These are phyloP conservation scores for Pogonomyrmex californicus DNA, from an alignment of 1,140 invertebrate genomes.

Conservation along the genomic window DNA sequence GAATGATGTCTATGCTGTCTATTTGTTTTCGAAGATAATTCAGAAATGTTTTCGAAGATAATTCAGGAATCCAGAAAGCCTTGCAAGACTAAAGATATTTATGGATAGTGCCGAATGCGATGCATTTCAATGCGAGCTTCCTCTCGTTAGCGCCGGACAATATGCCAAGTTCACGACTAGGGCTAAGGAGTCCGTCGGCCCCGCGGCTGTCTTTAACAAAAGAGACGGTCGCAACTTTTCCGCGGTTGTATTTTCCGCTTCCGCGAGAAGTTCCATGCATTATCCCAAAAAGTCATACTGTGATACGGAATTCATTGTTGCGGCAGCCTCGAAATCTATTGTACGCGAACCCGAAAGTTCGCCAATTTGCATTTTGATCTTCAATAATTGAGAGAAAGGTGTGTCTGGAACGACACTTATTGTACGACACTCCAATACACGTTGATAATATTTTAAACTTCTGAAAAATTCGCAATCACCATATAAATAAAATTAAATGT, in stretches of 20 bases:
- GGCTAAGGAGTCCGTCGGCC: slow-evolving; percentile 11
- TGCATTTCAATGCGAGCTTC: slow-evolving; percentile 44
- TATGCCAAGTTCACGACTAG: slow-evolving; percentile 7
- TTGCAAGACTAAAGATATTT: slow-evolving; percentile 21
- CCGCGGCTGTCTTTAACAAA: slow-evolving; percentile 59
- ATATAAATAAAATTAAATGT: slow-evolving; percentile 6
- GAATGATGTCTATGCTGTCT: background rate
- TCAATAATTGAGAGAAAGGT: slow-evolving; percentile 43
- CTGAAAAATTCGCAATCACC: background rate
- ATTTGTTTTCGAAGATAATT: background rate
- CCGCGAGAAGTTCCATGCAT: slow-evolving; percentile 54
- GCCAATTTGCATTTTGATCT: slow-evolving; percentile 70
- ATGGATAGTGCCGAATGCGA: background rate
- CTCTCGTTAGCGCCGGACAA: slow-evolving; percentile 68
- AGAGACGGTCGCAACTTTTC: slow-evolving; percentile 54
- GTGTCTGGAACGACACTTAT: background rate
- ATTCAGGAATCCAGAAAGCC: background rate
- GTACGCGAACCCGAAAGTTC: slow-evolving; percentile 69
- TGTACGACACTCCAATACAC: slow-evolving; percentile 20
- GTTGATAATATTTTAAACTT: background rate
- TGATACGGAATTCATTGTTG: slow-evolving; percentile 71
- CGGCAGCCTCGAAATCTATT: slow-evolving; percentile 55
- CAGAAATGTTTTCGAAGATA: background rate
- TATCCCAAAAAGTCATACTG: slow-evolving; percentile 22
- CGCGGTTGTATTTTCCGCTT: slow-evolving; percentile 30